A percentile compares a stretch with the other conserved stretches of the same genome.
phyloP scores from a whole-genome alignment of 2,888 invertebrate species.

The Crocallis elinguaria region DNA sequence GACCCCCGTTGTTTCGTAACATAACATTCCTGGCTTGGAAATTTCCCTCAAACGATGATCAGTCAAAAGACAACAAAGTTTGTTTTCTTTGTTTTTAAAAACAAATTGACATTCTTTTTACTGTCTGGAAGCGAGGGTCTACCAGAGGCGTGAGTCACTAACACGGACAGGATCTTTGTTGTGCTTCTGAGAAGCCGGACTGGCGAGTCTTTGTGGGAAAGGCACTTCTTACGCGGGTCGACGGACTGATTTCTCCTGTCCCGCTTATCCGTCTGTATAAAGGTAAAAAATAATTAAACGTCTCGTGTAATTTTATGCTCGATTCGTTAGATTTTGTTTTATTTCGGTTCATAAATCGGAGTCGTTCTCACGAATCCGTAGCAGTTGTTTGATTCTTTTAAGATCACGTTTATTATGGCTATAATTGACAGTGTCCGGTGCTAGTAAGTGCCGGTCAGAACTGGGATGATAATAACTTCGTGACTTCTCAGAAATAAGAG shows the following conservation, averaged over 20 bases:
- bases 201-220: slow-evolving; percentile 77
- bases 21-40: not conserved
- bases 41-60: slow-evolving; percentile 1
- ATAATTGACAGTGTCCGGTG: slow-evolving; percentile 11
- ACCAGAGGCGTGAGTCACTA: slow-evolving; percentile 70
- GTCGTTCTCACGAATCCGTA: slow-evolving; percentile 20
- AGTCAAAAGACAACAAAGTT: slow-evolving; percentile 1
- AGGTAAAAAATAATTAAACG: slow-evolving; percentile 56
- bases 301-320: slow-evolving; percentile 46
- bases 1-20: not conserved
- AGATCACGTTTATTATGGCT: slow-evolving; percentile 20
- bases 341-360: slow-evolving; percentile 35
- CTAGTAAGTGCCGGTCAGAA: not conserved
- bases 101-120: slow-evolving; percentile 42
- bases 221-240: slow-evolving; percentile 76
- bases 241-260: slow-evolving; percentile 74
- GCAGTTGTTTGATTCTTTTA: slow-evolving; percentile 8
- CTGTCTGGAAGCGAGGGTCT: slow-evolving; percentile 68
- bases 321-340: slow-evolving; percentile 45
- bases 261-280: slow-evolving; percentile 53
- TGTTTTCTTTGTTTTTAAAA: slow-evolving; percentile 34
- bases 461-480: slow-evolving; percentile 25
- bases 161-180: slow-evolving; percentile 81
- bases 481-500: not conserved
- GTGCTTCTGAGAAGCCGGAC: slow-evolving; percentile 77